Evolutionary conservation across 2,797 vertebrate species (phyloP).

Genomic region (Pygocentrus nattereri): DNA sequence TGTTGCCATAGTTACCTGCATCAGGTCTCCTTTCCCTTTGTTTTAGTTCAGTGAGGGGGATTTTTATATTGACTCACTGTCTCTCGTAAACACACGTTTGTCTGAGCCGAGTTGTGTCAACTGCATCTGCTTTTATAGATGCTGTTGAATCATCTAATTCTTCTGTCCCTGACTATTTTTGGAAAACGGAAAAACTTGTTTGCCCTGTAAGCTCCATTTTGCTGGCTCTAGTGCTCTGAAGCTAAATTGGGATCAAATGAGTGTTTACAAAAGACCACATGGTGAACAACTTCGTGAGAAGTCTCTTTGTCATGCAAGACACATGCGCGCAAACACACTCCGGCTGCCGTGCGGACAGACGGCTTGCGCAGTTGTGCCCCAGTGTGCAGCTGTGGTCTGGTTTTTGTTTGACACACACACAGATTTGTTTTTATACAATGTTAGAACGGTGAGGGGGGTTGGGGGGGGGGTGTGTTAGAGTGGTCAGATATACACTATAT

Average conservation of each 20-base stretch:
- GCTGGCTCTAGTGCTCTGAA: slow-evolving; percentile 1
- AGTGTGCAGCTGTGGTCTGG: slow-evolving; percentile 50
- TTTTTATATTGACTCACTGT: slow-evolving; percentile 10
- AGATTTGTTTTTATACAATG: background rate
- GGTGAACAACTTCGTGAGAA: slow-evolving; percentile 46
- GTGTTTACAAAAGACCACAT: slow-evolving; percentile 54
- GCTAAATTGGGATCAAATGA: slow-evolving; percentile 50
- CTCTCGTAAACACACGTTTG: background rate
- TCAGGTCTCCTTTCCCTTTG: slow-evolving; percentile 8
- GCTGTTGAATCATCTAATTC: slow-evolving; percentile 13
- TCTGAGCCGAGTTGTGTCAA: background rate
- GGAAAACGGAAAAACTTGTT: background rate
- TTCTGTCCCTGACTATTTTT: background rate
- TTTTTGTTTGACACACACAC: slow-evolving; percentile 12
- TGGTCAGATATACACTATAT: no score
- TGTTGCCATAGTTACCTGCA: slow-evolving; percentile 10
- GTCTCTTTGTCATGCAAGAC: slow-evolving; percentile 49
- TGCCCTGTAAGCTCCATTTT: background rate
- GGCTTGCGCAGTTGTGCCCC: slow-evolving; percentile 47
- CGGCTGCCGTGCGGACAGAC: slow-evolving; percentile 52
- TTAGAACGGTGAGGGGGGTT: background rate
- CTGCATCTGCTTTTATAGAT: slow-evolving; percentile 23
- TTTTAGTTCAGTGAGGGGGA: background rate
- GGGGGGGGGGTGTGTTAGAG: no score
- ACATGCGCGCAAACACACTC: slow-evolving; percentile 20